Evolutionary conservation across 1,140 invertebrate species (phyloP), one percentile per base, ranked within the genome.

Genomic region (Lordiphosa collinella): DNA sequence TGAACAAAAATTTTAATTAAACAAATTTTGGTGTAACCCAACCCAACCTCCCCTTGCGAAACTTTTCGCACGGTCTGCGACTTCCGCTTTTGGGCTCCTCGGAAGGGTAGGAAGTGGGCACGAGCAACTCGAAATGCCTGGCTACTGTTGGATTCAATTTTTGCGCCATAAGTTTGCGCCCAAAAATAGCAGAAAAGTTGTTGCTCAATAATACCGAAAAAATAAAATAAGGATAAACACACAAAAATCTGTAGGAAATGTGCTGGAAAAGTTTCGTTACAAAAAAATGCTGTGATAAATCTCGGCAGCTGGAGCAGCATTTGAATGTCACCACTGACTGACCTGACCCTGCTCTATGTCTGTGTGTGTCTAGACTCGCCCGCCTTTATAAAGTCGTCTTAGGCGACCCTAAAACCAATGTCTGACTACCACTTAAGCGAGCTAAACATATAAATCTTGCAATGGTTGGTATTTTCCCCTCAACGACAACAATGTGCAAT

Each of bases 1-100:
- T 84, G 72, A 62, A 76, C 76, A 78, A 84, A 82, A 82, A 84
- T 82, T 82, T 82, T 82, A 82, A 82, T 82, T 82, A 82, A 82
- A 82, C 78, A 80, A 82, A 82, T 76, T 82, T 84, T 84, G 78
- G 78, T 59, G 71, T 16, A 38, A 31, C 59, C 25, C 10, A 43
- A 29, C 10, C 29, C n/a, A 2, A 2, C 37, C 9, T 16, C n/a
- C 12, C n/a, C 2, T 1, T 8, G 11, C 6, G 18, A 65, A 69
- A 69, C 44, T 69, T 82, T 80, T 57, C 34, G 60, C 64, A 79
- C 75, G 75, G 75, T 74, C 76, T 80, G 76, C 70, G 71, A 80
- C 76, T 80, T 82, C 76, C 71, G 70, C 51, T 29, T 22, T 47
- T 41, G 43, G n/a, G n/a, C 38, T 35, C 34, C 47, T 56, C 25